A percentile compares a stretch with the other conserved stretches of the same genome.
These are phyloP conservation scores for Escarpia spicata DNA, from an alignment of 2,888 invertebrate genomes.

Conservation along the genomic window DNA sequence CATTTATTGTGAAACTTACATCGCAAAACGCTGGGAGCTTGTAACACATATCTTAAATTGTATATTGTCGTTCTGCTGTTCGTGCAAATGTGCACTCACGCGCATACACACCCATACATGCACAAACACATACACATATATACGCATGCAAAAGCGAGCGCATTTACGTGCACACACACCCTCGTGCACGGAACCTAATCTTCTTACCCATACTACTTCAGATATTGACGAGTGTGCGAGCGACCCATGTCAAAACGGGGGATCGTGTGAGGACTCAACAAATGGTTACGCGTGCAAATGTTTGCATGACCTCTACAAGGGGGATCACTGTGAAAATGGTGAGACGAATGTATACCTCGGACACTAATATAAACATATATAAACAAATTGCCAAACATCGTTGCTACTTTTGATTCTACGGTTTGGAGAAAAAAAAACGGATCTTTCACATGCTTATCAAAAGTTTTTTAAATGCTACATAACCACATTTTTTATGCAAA, in stretches of 20 bases:
- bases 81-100: neutral
- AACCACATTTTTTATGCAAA: too few species aligned
- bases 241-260: neutral
- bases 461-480: too few species aligned
- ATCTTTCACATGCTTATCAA: too few species aligned
- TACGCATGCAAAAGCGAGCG: neutral
- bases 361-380: neutral
- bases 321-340: neutral
- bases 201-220: neutral
- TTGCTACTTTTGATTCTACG: neutral
- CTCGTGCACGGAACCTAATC: neutral
- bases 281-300: neutral
- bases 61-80: too few species aligned
- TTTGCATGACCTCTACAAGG: neutral
- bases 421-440: neutral
- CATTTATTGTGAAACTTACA: too few species aligned
- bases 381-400: neutral
- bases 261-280: neutral
- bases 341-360: neutral
- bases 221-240: neutral
- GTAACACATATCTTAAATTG: too few species aligned
- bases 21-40: too few species aligned
- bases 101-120: neutral
- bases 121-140: neutral
- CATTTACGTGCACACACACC: neutral